Evolutionary conservation across 2,888 invertebrate genomes (phyloP), one percentile per base, ranked within the genome.

Genomic region (Eristalinus aeneus): DNA sequence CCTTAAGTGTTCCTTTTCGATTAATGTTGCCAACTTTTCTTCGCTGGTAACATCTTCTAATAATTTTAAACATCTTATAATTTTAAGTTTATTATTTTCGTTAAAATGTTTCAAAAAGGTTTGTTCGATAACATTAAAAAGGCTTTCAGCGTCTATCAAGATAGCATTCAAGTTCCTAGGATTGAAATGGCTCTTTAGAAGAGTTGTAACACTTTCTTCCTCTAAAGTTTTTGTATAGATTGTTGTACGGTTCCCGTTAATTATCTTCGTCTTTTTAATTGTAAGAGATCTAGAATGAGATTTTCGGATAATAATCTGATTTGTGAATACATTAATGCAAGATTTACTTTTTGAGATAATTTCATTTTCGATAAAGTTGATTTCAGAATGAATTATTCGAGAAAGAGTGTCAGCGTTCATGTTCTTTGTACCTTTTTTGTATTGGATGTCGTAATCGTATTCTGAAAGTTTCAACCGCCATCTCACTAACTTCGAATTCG

Each of bases 391-490:
- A 53, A 31, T 27, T 5, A 67, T 67, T 11, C 31, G 65, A 8
- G 65, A 39, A 12, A n/a, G 39, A 39, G n/a, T n/a, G 12, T 39
- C 39, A 12, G 39, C n/a, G 39, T 39, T 39, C 39, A 39, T 39
- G 39, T 39, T 39, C n/a, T 39, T 39, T 39, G 39, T 39, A 39
- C 39, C 39, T n/a, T 46, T 2, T 46, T 65, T 16, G 65, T 54
- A 54, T 88, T 61, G 74, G 61, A 74, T n/a, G n/a, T n/a, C n/a
- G n/a, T n/a, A 31, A n/a, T 85, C 76, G 36, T 71, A 88, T 58
- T 88, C 77, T 8, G 73, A 71, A 12, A 69, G 60, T 46, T 75
- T 87, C 10, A 82, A 56, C 63, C 74, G 77, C 86, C 86, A 76
- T n/a, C 79, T 71, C 39, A 80, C 79, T 46, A 82, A 36, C 56